phyloP scores from a whole-genome alignment of 2,797 vertebrate species.

The Lophotriccus pileatus region DNA sequence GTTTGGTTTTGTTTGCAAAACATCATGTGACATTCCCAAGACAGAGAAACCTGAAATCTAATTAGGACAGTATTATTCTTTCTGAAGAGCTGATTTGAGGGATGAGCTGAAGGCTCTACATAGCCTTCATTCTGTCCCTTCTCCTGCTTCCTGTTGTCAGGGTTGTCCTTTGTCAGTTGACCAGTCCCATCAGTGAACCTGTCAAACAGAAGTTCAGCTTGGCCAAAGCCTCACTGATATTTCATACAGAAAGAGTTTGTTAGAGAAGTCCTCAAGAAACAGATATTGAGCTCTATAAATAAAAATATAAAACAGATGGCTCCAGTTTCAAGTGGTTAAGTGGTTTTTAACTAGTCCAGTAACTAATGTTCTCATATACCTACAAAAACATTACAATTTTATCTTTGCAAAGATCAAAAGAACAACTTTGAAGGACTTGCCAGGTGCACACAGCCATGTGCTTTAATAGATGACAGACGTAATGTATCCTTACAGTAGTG shows the following conservation, averaged over 20 bases:
- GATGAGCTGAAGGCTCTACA: background rate
- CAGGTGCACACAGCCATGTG: background rate
- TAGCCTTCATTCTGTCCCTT: background rate
- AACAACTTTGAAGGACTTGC: slow-evolving; percentile 19
- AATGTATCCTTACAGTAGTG: slow-evolving; percentile 11
- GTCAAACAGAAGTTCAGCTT: background rate
- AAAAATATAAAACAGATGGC: slow-evolving; percentile 39
- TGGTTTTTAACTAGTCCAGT: slow-evolving; percentile 40
- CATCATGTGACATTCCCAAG: background rate
- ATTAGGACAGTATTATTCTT: background rate
- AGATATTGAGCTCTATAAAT: background rate
- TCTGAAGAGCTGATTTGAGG: background rate
- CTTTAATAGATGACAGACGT: slow-evolving; percentile 16
- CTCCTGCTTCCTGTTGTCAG: background rate
- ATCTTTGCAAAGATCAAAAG: slow-evolving; percentile 50
- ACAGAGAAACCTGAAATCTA: background rate
- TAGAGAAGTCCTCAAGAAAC: background rate
- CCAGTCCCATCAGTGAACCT: background rate
- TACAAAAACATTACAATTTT: slow-evolving; percentile 35
- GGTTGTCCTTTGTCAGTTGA: background rate
- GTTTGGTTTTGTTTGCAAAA: background rate
- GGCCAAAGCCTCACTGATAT: background rate
- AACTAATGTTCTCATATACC: slow-evolving; percentile 7
- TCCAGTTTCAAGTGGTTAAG: background rate
- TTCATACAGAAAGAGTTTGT: background rate